phyloP scores from a whole-genome alignment of 1,140 invertebrate species.

The Drosophila obscura region DNA sequence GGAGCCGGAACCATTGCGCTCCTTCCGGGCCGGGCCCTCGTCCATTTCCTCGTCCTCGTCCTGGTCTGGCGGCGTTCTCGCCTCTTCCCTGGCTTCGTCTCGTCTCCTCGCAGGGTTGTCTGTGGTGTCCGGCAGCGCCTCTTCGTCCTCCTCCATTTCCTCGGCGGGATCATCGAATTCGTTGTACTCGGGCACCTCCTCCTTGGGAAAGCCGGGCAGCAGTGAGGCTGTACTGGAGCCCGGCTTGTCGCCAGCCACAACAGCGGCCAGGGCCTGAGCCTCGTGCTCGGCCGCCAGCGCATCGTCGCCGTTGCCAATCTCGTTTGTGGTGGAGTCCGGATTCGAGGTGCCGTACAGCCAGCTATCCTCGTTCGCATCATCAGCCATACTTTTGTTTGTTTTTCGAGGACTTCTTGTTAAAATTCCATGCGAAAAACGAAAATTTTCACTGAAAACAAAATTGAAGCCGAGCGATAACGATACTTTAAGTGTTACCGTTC shows the following conservation, averaged over 20 bases:
- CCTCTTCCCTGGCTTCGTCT: slow-evolving; percentile 13
- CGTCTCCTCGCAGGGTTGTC: slow-evolving; percentile 25
- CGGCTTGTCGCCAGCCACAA: slow-evolving; percentile 59
- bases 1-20: slow-evolving; percentile 59
- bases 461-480: no score
- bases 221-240: slow-evolving; percentile 8
- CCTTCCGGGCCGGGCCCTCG: slow-evolving; percentile 64
- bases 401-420: not conserved
- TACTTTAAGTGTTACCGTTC: not conserved
- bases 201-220: slow-evolving; percentile 47
- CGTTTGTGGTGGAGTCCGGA: slow-evolving; percentile 83
- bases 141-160: slow-evolving; percentile 82
- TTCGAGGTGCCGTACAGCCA: slow-evolving; percentile 90
- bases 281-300: slow-evolving; percentile 57
- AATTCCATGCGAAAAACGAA: no score
- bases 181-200: slow-evolving; percentile 59
- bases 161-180: slow-evolving; percentile 80
- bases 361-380: slow-evolving; percentile 89
- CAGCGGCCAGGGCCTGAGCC: slow-evolving; percentile 82
- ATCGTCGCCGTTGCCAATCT: slow-evolving; percentile 61
- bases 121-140: slow-evolving; percentile 73
- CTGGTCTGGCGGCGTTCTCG: slow-evolving; percentile 25
- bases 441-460: no score
- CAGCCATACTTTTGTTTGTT: slow-evolving; percentile 82
- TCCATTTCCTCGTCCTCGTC: slow-evolving; percentile 52